Base-by-base conservation (phyloP, 2,888 invertebrate species). In the Pseudococcus longispinus region DNA sequence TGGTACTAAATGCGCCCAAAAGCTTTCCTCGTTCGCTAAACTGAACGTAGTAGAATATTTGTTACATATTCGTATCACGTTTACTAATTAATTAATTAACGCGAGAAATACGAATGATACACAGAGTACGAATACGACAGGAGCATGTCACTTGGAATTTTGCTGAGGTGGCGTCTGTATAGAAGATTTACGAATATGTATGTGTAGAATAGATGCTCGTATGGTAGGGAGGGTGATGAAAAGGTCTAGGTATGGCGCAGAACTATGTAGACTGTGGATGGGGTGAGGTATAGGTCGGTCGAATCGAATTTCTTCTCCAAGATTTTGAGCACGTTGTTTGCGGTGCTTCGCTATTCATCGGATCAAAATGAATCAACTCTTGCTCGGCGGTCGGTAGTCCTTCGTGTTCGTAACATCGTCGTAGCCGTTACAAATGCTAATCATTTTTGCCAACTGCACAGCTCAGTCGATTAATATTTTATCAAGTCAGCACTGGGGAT, bases 321-420 rank as follows among this genome's bases (percentile, higher is more conserved):
- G 65, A 65, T 65, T 65, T 65, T 26, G 65, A 13, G 65, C 65
- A 65, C 26, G 65, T 65, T 26, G 65, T 65, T n/a, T n/a, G 13
- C 23, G 8, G 65, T 11, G 26, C 15, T 65, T 65, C 65, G 65
- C 65, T 65, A 65, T 65, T 65, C 65, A 65, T 65, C 65, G 65
- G 26, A 26, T 65, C 65, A 65, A 65, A 65, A 65, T 65, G 26
- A 65, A 65, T 65, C 65, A 65, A 65, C 65, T 65, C 65, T 65
- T 11, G 65, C 20, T 60, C 60, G 60, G 60, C 60, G 20, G 60
- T 4, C 20, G 2, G n/a, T n/a, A n/a, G n/a, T n/a, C n/a, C n/a
- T n/a, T n/a, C n/a, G n/a, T n/a, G n/a, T n/a, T n/a, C n/a, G n/a
- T n/a, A n/a, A n/a, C 37, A 37, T 9, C 37, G 37, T 37, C 37